Base-by-base conservation (phyloP, 2,888 invertebrate genomes). In the Dicycla oo region DNA sequence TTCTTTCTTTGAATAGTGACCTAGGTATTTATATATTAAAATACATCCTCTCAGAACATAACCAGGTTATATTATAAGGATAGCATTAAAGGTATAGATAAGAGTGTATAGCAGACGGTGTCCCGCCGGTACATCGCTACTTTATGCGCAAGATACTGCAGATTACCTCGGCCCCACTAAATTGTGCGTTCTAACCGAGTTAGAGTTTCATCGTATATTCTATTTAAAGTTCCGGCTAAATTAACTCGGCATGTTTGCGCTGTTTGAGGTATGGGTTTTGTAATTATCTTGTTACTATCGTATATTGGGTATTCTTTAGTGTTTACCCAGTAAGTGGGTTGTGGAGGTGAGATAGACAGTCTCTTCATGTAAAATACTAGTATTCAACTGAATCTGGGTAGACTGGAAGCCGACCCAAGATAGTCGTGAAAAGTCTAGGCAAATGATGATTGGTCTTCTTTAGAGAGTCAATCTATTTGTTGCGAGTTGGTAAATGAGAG, bases 111-210 rank as follows among this genome's bases (percentile, higher is more conserved):
- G 51, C 78, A 64, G 58, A 58, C 34, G 66, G 53, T 73, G 69
- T 74, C 66, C 68, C 70, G 45, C 65, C 18, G 69, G 77, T 79
- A 80, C 63, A 60, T 63, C 47, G 60, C 66, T 69, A 81, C 67
- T 87, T 87, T 87, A 86, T 72, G 83, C 43, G 73, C 83, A 77
- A 87, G 80, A 86, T 81, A 86, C 75, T 65, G 38, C 69, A 80
- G 83, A 87, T 87, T 82, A 86, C 67, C 77, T 67, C 66, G 75
- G 45, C 69, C 73, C 68, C 76, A 81, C 73, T 87, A 87, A 87
- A 85, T 87, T 78, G 71, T 77, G 30, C 75, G 65, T 81, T 80
- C 78, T 68, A 73, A 82, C 78, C 62, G 73, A 75, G 75, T 82
- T 84, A 76, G 43, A 73, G 81, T 74, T 75, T 56, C 53, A 34